Base-by-base conservation (phyloP, 1,140 invertebrate species). In the Coboldia fuscipes region DNA sequence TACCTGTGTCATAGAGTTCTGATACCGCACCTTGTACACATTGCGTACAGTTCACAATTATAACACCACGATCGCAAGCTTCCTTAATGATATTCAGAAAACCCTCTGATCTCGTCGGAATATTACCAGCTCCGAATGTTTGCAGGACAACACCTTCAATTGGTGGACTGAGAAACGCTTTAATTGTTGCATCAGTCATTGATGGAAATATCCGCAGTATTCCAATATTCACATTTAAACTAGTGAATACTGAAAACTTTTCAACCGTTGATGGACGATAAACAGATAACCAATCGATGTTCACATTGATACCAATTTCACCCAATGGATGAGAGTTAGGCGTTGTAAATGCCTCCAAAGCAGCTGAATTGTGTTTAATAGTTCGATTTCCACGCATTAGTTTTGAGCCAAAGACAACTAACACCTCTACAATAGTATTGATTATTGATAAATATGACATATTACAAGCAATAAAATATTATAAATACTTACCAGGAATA, bases 1-100 rank as follows among this genome's bases (percentile, higher is more conserved):
- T 51, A 38, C 84, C 89, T 26, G 85, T 77, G 45, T 85, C 79
- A 49, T 97, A 97, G 0, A 72, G 60, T 9, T 66, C 57, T 1
- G 63, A 61, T 9, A 94, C 88, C 13, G 69, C 52, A 42, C 88
- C 79, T 36, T 70, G 71, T 2, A 60, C 54, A 45, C 93, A 97
- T 50, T 97, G 90, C 0, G 88, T 90, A 26, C 82, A 84, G 53
- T 96, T 97, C 1, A 97, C 66, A 22, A 97, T 74, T 9, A 98
- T 72, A 0, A 94, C 68, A 1, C 86, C 90, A 18, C 79, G 60
- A 16, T 72, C 56, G 1, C 71, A 62, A 1, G 92, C 90, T 1
- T 63, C 58, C 23, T 66, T 56, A 2, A 97, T 54, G 40, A 75
- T 78, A 0, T 69, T 57, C 1, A 94, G 52, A 1, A 98, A 58